Base-by-base conservation (phyloP, 2,797 vertebrate genomes). In the Adelosebastes latens region DNA sequence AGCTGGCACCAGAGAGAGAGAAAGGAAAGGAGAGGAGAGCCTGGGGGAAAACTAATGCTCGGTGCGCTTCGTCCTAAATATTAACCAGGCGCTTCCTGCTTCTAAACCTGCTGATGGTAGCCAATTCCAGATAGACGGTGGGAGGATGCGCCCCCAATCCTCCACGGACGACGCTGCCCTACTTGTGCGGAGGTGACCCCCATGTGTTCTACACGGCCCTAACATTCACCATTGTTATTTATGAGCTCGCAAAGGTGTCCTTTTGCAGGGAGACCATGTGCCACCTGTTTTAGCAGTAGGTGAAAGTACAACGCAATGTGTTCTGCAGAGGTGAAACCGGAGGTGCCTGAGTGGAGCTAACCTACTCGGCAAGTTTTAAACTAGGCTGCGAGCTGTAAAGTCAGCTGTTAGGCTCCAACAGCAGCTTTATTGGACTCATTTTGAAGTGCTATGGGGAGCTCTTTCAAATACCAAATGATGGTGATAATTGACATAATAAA, bases 141-240 rank as follows among this genome's bases (percentile, higher is more conserved):
- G 77, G 76, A 84, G 86, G 90, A 89, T 90, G 90, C 69, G 25
- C 77, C 72, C 76, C 88, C 46, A 93, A 93, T 91, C 93, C 93
- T 93, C 93, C 56, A 74, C 0, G 92, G 95, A 91, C 85, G 56
- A 71, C 52, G 3, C 71, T 92, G 93, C 88, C 91, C 94, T 93
- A 93, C 83, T 93, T 93, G 90, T 83, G 86, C 64, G n/a, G 88
- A 93, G 94, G 92, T 95, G 94, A 95, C 93, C 94, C 92, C 86
- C 87, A 81, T 89, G 91, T 94, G 91, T 94, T 91, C 88, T 87
- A 89, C 91, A 84, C 67, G 16, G 83, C 90, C 87, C 88, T 32
- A 89, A 82, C 86, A 89, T 88, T 86, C 79, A 64, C 88, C 89
- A 79, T 85, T 80, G 93, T 95, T 95, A 95, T 95, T 95, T 95